Percentiles rank a stretch among this genome's conserved stretches.
These are phyloP conservation scores for Lichenostomus cassidix DNA, from an alignment of 2,113 vertebrate species.

Conservation along the genomic window DNA sequence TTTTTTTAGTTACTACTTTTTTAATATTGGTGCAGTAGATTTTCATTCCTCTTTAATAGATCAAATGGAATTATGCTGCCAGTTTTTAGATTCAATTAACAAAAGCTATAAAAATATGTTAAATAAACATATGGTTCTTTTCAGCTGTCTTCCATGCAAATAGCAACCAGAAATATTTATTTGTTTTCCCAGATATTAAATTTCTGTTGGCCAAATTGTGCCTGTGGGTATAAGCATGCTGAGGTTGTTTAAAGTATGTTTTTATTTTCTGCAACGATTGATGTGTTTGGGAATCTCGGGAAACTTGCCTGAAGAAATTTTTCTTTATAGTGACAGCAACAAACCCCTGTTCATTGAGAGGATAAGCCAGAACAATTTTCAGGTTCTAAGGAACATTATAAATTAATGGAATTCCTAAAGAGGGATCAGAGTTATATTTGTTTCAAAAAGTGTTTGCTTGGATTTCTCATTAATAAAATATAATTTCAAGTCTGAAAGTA, in stretches of 20 bases:
- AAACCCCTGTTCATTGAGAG: background rate
- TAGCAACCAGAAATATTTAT: background rate
- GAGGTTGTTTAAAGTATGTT: background rate
- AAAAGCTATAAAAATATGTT: background rate
- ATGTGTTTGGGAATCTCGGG: background rate
- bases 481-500: background rate
- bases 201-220: background rate
- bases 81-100: background rate
- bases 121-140: background rate
- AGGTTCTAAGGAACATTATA: background rate
- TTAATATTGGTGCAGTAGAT: background rate
- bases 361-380: background rate
- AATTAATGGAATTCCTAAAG: background rate
- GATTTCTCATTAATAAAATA: background rate
- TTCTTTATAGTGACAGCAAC: background rate
- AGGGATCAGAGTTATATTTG: background rate
- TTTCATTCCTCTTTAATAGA: background rate
- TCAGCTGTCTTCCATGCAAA: background rate
- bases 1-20: background rate
- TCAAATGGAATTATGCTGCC: background rate
- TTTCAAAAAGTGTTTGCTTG: background rate
- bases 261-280: background rate
- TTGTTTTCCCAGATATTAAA: background rate
- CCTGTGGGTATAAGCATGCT: background rate
- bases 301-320: background rate